phyloP scores from a whole-genome alignment of 2,113 vertebrate genomes.

The Aphelocoma coerulescens region DNA sequence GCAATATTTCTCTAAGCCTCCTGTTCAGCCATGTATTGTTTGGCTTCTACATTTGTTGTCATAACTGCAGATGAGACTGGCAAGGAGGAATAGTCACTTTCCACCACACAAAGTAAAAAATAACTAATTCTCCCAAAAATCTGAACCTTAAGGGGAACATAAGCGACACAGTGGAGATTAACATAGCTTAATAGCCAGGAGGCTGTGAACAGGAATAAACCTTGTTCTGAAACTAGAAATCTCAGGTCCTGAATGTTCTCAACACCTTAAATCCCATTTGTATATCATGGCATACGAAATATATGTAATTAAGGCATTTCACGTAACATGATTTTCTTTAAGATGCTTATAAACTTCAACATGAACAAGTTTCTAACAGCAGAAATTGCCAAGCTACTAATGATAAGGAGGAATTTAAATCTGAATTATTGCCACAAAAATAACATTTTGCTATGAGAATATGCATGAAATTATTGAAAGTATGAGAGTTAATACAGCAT shows the following conservation, averaged over 20 bases:
- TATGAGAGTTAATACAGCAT: not conserved
- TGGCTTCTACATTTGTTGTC: not conserved
- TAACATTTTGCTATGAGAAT: not conserved
- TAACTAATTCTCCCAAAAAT: not conserved
- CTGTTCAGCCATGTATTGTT: accelerated
- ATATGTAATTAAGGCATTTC: not conserved
- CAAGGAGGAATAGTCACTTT: not conserved
- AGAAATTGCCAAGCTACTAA: not conserved
- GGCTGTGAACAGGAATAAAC: not conserved
- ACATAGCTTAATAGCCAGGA: not conserved
- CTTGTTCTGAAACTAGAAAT: not conserved
- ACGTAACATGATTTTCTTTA: not conserved
- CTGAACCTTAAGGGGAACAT: not conserved
- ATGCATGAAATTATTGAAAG: not conserved
- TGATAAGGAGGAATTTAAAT: not conserved
- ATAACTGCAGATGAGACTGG: accelerated
- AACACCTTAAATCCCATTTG: not conserved
- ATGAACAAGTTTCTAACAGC: not conserved
- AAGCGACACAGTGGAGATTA: accelerated
- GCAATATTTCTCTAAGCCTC: not conserved
- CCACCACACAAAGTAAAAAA: not conserved
- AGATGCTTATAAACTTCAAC: not conserved
- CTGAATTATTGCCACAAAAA: not conserved
- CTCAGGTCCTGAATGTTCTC: not conserved
- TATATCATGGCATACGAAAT: accelerated